These are phyloP conservation scores for Anaspis maculata DNA, from an alignment of 2,888 invertebrate species.

Conservation along the genomic window DNA sequence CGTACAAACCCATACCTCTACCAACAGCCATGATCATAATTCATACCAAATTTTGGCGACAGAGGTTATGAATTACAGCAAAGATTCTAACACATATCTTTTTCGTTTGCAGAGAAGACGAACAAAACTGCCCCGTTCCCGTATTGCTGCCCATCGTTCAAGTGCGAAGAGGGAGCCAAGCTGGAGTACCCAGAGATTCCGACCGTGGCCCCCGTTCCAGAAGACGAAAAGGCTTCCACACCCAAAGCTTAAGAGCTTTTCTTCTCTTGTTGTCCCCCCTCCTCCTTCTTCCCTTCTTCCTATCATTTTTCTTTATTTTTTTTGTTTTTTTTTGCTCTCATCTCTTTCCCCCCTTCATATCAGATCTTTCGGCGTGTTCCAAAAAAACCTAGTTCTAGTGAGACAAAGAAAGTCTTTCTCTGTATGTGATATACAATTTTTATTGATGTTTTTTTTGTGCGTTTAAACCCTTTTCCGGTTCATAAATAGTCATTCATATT, in stretches of 20 bases:
- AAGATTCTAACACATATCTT: conserved; percentile 5
- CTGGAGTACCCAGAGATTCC: conserved; percentile 80
- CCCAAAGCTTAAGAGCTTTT: conserved; percentile 23
- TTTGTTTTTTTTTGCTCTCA: too few species aligned
- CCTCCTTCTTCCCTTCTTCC: conserved; percentile 5
- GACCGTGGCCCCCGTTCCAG: conserved; percentile 40
- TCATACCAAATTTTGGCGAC: conserved; percentile 1
- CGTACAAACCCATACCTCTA: conserved; percentile 4
- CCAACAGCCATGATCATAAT: too few species aligned
- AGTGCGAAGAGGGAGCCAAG: conserved; percentile 76
- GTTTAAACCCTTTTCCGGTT: too few species aligned
- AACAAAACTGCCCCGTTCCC: conserved; percentile 87
- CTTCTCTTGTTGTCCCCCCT: conserved; percentile 13
- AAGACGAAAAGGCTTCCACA: conserved; percentile 30
- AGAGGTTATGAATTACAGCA: background rate
- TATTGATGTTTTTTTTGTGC: too few species aligned
- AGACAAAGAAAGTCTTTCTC: too few species aligned
- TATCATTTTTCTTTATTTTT: background rate
- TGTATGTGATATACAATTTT: too few species aligned
- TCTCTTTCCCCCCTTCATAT: too few species aligned
- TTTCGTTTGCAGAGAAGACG: conserved; percentile 59
- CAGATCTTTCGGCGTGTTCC: too few species aligned
- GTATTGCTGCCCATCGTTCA: conserved; percentile 75
- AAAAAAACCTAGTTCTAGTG: too few species aligned
- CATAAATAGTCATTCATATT: too few species aligned